These are phyloP conservation scores for Pangasius mekongensis DNA, from an alignment of 2,797 vertebrate species.

Conservation along the genomic window DNA sequence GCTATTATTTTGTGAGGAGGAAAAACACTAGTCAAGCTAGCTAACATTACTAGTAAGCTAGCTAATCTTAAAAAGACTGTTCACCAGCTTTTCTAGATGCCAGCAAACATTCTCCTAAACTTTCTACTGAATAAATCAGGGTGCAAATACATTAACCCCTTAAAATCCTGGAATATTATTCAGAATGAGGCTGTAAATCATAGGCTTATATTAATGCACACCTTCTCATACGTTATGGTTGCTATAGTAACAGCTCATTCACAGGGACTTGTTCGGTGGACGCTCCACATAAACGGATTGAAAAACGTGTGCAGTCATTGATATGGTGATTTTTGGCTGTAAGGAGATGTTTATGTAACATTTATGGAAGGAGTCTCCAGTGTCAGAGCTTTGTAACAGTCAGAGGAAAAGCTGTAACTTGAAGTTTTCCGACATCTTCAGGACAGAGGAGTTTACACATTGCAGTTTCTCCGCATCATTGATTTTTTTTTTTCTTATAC, in stretches of 20 bases:
- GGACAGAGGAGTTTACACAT: not conserved
- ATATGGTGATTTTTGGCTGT: not conserved
- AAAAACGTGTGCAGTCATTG: not conserved
- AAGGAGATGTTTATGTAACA: not conserved
- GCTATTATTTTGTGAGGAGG: not conserved
- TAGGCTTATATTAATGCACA: not conserved
- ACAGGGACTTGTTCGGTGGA: not conserved
- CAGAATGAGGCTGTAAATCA: not conserved
- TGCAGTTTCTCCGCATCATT: not conserved
- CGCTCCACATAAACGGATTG: not conserved
- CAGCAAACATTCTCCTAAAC: not conserved
- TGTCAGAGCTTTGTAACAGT: not conserved
- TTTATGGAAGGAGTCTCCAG: not conserved
- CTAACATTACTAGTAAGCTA: not conserved
- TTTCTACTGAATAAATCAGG: too few relatives aligned
- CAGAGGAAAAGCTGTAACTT: not conserved
- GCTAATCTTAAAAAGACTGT: not conserved
- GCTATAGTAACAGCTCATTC: not conserved
- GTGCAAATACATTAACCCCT: too few relatives aligned
- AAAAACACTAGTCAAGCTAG: not conserved
- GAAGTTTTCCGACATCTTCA: not conserved
- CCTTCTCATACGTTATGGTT: not conserved
- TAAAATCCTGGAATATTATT: not conserved
- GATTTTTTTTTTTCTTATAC: not conserved
- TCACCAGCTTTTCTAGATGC: not conserved